Percentiles rank a stretch among this genome's conserved stretches.
Conservation (phyloP, 35 echinoderm and acorn worm species). For the Amphiura filiformis region DNA sequence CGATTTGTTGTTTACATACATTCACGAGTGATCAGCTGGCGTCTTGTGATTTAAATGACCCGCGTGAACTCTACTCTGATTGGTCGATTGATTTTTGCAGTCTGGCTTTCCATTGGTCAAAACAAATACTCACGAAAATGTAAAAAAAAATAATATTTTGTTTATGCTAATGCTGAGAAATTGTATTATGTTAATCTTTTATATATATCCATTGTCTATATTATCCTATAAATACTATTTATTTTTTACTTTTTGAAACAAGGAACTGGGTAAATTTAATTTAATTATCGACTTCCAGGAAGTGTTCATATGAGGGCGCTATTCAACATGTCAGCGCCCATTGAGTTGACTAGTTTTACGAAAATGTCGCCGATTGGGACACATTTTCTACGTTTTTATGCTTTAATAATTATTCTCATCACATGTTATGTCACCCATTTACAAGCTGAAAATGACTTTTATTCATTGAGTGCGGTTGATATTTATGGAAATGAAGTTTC, state of each 20-base stretch:
- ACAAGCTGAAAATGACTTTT: slow-evolving; percentile 18
- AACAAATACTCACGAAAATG: neutral
- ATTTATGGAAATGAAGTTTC: slow-evolving; percentile 20
- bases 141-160: neutral
- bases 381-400: neutral
- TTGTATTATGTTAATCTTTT: no score
- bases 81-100: neutral
- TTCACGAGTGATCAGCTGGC: neutral
- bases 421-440: no score
- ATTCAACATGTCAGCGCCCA: slow-evolving; percentile 25
- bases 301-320: neutral
- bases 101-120: neutral
- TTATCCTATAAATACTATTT: no score
- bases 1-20: neutral
- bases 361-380: neutral
- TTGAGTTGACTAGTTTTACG: neutral
- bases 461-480: slow-evolving; percentile 30
- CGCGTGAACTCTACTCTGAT: slow-evolving; percentile 31
- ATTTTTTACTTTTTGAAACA: no score
- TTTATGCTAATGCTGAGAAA: no score
- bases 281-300: neutral
- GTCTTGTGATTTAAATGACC: slow-evolving; percentile 33
- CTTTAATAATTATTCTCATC: neutral
- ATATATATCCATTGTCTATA: no score
- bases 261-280: no score